Conservation (phyloP, 2,888 invertebrate genomes). For the Apodemia duryi region DNA sequence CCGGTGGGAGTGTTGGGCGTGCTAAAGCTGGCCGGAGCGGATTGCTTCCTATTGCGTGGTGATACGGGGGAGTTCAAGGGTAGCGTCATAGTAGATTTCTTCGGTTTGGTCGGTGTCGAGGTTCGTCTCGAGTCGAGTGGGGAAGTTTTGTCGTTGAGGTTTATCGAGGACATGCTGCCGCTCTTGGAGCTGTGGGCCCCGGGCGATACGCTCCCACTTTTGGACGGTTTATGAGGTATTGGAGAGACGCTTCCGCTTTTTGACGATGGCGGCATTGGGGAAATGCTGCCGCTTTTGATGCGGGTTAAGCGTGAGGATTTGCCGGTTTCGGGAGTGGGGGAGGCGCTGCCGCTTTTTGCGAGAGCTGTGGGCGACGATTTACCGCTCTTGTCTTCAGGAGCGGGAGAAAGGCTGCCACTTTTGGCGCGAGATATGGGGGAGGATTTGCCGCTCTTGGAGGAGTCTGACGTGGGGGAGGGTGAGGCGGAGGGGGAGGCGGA, state of each 20-base stretch:
- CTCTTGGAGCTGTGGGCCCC: conserved; percentile 52
- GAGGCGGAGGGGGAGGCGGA: conserved; percentile 26
- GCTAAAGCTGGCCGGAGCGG: conserved; percentile 54
- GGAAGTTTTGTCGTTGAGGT: conserved; percentile 42
- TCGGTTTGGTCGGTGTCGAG: conserved; percentile 49
- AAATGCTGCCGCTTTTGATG: conserved; percentile 1
- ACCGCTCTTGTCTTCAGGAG: conserved; percentile 18
- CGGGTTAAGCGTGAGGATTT: conserved; percentile 38
- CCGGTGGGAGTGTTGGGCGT: conserved; percentile 53
- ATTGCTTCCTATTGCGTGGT: conserved; percentile 53
- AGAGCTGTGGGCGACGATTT: background rate
- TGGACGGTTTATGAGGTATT: conserved; percentile 43
- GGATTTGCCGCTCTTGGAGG: conserved; percentile 19
- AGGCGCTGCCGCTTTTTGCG: conserved; percentile 35
- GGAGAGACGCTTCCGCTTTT: conserved; percentile 37
- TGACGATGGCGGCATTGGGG: background rate
- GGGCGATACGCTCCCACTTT: conserved; percentile 46
- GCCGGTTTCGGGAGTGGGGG: conserved; percentile 42
- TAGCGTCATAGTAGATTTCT: conserved; percentile 49
- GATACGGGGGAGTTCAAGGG: conserved; percentile 42
- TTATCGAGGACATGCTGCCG: conserved; percentile 48
- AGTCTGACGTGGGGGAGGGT: conserved; percentile 18
- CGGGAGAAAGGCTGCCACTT: conserved; percentile 38
- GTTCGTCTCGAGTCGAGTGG: conserved; percentile 41
- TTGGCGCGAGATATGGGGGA: conserved; percentile 28